These are phyloP conservation scores for Halocynthia roretzi DNA, from an alignment of 23 tunicate genomes.

Conservation along the genomic window DNA sequence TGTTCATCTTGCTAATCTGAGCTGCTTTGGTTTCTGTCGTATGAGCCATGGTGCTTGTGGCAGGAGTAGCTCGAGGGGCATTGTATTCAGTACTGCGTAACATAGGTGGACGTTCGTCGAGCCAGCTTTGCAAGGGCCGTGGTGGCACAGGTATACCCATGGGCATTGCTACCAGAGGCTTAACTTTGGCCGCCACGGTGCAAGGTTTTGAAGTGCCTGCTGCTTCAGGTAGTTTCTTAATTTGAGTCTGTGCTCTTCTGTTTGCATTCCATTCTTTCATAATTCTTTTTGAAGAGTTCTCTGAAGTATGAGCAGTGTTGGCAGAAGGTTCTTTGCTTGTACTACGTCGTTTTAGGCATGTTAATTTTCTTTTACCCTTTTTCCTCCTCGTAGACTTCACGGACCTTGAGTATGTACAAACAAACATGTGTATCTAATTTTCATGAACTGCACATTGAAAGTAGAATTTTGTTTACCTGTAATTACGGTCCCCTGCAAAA, in stretches of 20 bases:
- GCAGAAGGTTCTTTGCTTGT: background rate
- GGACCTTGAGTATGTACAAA: background rate
- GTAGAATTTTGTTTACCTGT: conserved; percentile 7
- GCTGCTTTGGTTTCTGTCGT: background rate
- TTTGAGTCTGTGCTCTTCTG: background rate
- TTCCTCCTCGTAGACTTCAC: background rate
- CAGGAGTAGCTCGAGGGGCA: no score
- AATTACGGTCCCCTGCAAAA: conserved; percentile 31
- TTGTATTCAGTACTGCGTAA: no score
- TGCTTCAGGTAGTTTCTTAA: background rate
- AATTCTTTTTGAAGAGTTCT: background rate
- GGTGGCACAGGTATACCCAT: background rate
- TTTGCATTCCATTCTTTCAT: conserved; percentile 21
- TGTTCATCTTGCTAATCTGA: conserved; percentile 10
- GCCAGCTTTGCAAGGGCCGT: no score
- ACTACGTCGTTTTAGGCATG: conserved; percentile 25
- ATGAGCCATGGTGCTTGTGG: no score
- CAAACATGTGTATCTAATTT: background rate
- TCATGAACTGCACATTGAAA: no score
- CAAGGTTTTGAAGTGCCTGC: background rate
- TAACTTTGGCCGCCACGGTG: background rate
- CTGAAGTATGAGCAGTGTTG: background rate
- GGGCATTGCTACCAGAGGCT: background rate
- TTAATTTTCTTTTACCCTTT: conserved; percentile 9
- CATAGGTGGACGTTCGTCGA: no score